These are phyloP conservation scores for Melanotaenia pygmaea DNA, from an alignment of 2,797 vertebrate species.

Conservation along the genomic window DNA sequence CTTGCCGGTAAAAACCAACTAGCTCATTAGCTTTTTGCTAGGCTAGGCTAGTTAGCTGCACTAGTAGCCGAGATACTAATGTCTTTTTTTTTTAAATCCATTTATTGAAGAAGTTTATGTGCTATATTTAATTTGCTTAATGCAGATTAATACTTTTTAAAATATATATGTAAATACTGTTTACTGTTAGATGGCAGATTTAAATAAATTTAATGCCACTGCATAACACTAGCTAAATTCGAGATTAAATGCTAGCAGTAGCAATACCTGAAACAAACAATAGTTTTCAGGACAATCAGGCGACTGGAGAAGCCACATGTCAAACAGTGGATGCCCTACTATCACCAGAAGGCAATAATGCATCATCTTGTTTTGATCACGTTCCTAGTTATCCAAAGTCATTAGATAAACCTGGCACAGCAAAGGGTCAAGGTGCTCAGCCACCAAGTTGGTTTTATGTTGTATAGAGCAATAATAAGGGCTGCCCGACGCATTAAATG, in stretches of 20 bases:
- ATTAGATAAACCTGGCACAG: neutral
- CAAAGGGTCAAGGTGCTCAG: slow-evolving; percentile 11
- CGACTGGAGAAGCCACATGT: neutral
- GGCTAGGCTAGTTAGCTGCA: slow-evolving; percentile 32
- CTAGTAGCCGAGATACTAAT: neutral
- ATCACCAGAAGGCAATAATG: accelerated
- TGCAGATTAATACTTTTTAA: accelerated
- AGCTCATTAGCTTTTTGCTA: slow-evolving; percentile 12
- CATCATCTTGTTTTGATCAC: accelerated
- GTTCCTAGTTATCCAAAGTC: neutral
- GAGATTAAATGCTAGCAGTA: slow-evolving; percentile 2
- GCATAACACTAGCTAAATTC: accelerated
- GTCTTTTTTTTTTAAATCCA: too few species aligned
- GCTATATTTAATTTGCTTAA: accelerated
- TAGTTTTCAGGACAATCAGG: neutral
- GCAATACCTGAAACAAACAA: neutral
- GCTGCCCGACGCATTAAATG: neutral
- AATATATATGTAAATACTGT: neutral
- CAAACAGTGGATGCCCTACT: too few species aligned
- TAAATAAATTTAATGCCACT: neutral
- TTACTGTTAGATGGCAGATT: accelerated
- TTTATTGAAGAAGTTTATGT: neutral
- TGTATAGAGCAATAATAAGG: neutral
- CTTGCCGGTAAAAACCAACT: neutral
- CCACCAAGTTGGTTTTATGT: neutral